Evolutionary conservation across 1,140 invertebrate species (phyloP), one percentile per base, ranked within the genome.

Genomic region (Meteorus sp.): DNA sequence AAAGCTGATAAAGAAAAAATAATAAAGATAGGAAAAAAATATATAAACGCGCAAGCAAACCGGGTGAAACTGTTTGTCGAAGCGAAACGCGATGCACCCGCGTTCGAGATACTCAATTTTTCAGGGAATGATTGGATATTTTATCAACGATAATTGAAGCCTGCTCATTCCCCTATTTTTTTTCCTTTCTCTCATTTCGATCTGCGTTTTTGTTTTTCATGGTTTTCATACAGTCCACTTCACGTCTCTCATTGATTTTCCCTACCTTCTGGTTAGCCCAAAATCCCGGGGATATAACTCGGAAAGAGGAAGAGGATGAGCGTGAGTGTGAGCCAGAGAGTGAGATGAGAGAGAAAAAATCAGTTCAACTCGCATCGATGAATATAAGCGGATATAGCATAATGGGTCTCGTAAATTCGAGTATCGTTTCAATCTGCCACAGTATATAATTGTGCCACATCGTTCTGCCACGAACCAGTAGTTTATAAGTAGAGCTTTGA

Each of bases 351-450:
- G 8, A 25, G 39, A 23, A 41, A 8, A 41, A 17, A 13, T 23
- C 33, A 11, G n/a, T 15, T 35, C 13, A 22, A n/a, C 7, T 50
- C 47, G n/a, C 47, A 31, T 31, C 11, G 13, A 39, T 39, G 35
- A 13, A 39, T 39, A 39, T 39, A 11, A 39, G 35, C 35, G 35
- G 35, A 39, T 39, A 15, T 15, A 11, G 47, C 47, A 50, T 51
- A 50, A 51, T 48, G 33, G 56, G 61, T 47, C 51, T 57, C 55
- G 55, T 61, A 53, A 39, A 39, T 39, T 39, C 35, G 45, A 50
- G 60, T 62, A 67, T 70, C 67, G 60, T 67, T 67, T 67, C 65
- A 65, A 65, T 66, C 61, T 66, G 48, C 56, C 60, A 62, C 41
- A 33, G 56, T 31, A 51, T 61, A 55, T 48, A 23, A 17, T 56